These are phyloP conservation scores for Ephydatia muelleri DNA, from an alignment of 37 sponge, comb jelly and placozoan species.

Conservation along the genomic window DNA sequence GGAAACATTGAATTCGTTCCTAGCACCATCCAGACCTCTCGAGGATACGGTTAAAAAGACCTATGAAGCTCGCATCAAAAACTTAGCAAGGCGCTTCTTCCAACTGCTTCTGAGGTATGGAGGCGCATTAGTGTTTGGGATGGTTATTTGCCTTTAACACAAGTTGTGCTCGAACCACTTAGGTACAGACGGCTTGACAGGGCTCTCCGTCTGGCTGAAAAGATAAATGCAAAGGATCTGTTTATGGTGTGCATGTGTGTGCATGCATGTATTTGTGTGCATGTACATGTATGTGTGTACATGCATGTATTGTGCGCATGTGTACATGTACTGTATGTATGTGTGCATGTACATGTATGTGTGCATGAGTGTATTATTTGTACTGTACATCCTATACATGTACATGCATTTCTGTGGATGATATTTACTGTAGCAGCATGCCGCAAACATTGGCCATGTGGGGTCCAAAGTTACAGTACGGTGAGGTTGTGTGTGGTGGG, in stretches of 20 bases:
- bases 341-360: too few relatives aligned
- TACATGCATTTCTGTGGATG: too few relatives aligned
- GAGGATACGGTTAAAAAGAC: neutral
- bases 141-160: neutral
- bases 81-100: slow-evolving; percentile 65
- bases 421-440: too few relatives aligned
- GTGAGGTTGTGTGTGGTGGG: too few relatives aligned
- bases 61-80: slow-evolving; percentile 29
- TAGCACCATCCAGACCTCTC: slow-evolving; percentile 23
- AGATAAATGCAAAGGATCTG: slow-evolving; percentile 52
- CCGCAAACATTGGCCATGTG: too few relatives aligned
- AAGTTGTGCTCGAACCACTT: neutral
- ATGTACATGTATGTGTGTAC: neutral
- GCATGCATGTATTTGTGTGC: neutral
- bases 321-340: neutral
- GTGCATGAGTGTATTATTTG: too few relatives aligned
- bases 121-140: neutral
- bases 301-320: neutral
- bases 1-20: slow-evolving; percentile 48
- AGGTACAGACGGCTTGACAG: slow-evolving; percentile 60
- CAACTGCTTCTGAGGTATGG: slow-evolving; percentile 48
- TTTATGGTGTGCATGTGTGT: slow-evolving; percentile 53
- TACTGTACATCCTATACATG: too few relatives aligned
- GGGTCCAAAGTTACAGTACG: too few relatives aligned
- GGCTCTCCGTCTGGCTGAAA: slow-evolving; percentile 51